Evolutionary conservation across 2,797 vertebrate species (phyloP), one percentile per base, ranked within the genome.

Genomic region (Microcaecilia unicolor): DNA sequence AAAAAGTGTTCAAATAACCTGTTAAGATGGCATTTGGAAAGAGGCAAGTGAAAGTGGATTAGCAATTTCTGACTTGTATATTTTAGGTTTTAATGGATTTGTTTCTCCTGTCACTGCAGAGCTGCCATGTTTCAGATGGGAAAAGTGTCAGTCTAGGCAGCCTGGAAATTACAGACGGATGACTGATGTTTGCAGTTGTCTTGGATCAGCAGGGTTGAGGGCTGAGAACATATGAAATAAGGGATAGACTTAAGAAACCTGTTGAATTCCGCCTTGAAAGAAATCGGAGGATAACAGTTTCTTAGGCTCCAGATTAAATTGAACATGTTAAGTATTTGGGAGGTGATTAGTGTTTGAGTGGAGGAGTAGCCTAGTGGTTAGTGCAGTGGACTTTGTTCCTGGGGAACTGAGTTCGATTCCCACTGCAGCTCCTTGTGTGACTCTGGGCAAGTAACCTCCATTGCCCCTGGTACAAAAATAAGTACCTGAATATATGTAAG

Each of bases 131-230:
- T 22, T 50, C 31, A 25, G 39, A 12, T 0, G 1, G 23, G 22
- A 31, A 14, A 52, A 48, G 28, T 46, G 49, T 48, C 41, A 59
- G 21, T 33, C 4, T 10, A 30, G 36, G 32, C 43, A 28, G 38
- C 54, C 17, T 33, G 39, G 43, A 51, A 60, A 33, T 62, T 43
- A 44, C n/a, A 34, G 28, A 21, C 44, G 25, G 44, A 31, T 28
- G 20, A 47, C 17, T 22, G 46, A 55, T 59, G 63, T 58, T 23
- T 63, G 27, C 18, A 31, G 30, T 42, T 54, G 35, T 41, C 36
- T 44, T 58, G 42, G 58, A 53, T 41, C 31, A 34, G 28, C 29
- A 55, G 37, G 39, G n/a, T 52, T 30, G 5, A 21, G 27, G 27
- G 51, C 27, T 46, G 41, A 39, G 26, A 55, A 33, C 9, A 30